phyloP scores from a whole-genome alignment of 2,888 invertebrate species.

The Eristalis intricaria region DNA sequence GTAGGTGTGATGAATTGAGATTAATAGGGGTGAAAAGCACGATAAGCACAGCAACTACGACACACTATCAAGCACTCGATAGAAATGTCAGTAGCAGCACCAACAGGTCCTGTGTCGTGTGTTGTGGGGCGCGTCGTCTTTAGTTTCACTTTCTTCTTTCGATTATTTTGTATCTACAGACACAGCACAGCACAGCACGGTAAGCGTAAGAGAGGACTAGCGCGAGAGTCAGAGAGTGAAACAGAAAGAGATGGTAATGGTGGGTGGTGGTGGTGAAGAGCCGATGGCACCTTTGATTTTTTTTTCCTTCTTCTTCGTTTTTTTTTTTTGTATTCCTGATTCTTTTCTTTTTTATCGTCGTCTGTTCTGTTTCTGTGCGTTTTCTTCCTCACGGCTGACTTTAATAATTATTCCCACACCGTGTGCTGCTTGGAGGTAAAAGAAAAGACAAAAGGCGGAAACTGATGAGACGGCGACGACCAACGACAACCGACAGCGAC shows the following conservation, averaged over 20 bases:
- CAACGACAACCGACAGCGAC: constrained; percentile 26
- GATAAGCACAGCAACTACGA: constrained; percentile 52
- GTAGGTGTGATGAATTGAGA: constrained; percentile 29
- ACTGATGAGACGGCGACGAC: constrained; percentile 55
- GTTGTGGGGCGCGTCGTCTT: constrained; percentile 62
- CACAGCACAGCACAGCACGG: neutral
- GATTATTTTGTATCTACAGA: constrained; percentile 51
- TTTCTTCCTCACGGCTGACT: constrained; percentile 54
- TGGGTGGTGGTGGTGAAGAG: constrained; percentile 37
- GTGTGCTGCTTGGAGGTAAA: constrained; percentile 42
- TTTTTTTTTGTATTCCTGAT: neutral
- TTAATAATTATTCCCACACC: constrained; percentile 67
- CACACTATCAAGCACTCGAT: constrained; percentile 66
- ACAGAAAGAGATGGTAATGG: constrained; percentile 12
- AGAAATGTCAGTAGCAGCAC: constrained; percentile 57
- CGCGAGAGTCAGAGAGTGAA: neutral
- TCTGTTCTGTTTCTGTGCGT: constrained; percentile 52
- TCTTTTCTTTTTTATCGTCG: constrained; percentile 24
- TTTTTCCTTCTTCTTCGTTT: neutral
- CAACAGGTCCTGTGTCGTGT: constrained; percentile 69
- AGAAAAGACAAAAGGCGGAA: constrained; percentile 65
- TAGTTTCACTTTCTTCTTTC: constrained; percentile 62
- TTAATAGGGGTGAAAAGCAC: constrained; percentile 22
- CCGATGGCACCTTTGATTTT: constrained; percentile 63
- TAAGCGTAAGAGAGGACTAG: neutral